Conservation (phyloP, 2,888 invertebrate species). For the Caenorhabditis sp. region DNA sequence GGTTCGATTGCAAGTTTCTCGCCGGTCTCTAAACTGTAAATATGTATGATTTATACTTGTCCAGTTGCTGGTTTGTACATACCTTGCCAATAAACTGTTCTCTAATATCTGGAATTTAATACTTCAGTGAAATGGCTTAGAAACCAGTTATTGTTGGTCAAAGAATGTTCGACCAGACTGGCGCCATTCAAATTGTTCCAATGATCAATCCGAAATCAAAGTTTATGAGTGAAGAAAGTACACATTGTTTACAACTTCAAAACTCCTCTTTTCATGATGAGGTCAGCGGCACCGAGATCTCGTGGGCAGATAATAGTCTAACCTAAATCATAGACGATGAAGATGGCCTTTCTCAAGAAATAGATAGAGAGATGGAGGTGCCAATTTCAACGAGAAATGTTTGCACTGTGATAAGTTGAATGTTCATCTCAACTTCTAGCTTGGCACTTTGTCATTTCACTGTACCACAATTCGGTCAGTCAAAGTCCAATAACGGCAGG, state of each 20-base stretch:
- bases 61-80: too few relatives aligned
- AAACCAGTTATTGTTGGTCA: constrained; percentile 1
- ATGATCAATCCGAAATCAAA: constrained; percentile 47
- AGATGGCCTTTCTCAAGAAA: constrained; percentile 22
- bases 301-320: constrained; percentile 30
- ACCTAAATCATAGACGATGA: constrained; percentile 26
- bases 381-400: too few relatives aligned
- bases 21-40: too few relatives aligned
- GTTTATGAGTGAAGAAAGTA: too few relatives aligned
- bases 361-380: too few relatives aligned
- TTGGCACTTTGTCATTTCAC: too few relatives aligned
- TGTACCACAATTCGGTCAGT: too few relatives aligned
- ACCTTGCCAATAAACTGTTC: constrained; percentile 8
- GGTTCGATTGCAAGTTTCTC: constrained; percentile 43
- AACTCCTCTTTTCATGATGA: constrained; percentile 39
- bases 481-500: too few relatives aligned
- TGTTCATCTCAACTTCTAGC: too few relatives aligned
- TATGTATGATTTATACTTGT: too few relatives aligned
- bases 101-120: constrained; percentile 10
- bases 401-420: too few relatives aligned
- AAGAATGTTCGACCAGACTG: constrained; percentile 32
- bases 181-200: constrained; percentile 43
- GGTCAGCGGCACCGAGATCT: constrained; percentile 31
- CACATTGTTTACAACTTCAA: constrained; percentile 45
- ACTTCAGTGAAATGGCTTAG: too few relatives aligned